Percentiles rank a stretch among this genome's conserved stretches.
Evolutionary conservation across 1,140 invertebrate genomes (phyloP).

Genomic region (Lycorma delicatula): DNA sequence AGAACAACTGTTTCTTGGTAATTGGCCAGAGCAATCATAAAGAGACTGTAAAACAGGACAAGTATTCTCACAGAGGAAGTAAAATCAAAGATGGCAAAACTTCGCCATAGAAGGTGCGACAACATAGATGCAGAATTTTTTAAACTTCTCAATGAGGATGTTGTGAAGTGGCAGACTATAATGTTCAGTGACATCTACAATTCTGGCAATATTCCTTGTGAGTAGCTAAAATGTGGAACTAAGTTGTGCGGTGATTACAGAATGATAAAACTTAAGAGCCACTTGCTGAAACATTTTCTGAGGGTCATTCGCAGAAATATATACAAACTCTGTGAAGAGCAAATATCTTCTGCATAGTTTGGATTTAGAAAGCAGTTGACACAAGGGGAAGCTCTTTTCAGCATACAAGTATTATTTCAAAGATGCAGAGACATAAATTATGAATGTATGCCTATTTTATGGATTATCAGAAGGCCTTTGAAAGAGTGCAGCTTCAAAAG

Average conservation of each 20-base stretch:
- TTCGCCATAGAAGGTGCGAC: background rate
- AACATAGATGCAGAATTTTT: conserved; percentile 8
- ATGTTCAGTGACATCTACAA: conserved; percentile 18
- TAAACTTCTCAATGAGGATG: conserved; percentile 14
- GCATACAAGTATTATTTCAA: conserved; percentile 22
- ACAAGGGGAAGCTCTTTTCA: conserved; percentile 27
- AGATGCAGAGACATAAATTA: conserved; percentile 21
- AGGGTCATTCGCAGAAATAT: background rate
- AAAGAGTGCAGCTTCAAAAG: conserved; percentile 20
- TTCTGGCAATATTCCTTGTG: conserved; percentile 15
- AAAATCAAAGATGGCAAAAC: conserved; percentile 16
- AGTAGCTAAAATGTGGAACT: conserved; percentile 16
- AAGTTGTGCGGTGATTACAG: background rate
- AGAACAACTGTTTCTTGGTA: too few relatives aligned
- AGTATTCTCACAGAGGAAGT: too few relatives aligned
- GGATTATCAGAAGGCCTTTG: conserved; percentile 25
- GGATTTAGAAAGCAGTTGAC: conserved; percentile 25
- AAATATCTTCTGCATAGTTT: conserved; percentile 21
- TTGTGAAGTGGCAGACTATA: conserved; percentile 1
- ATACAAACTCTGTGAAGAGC: conserved; percentile 1
- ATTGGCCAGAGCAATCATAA: too few relatives aligned
- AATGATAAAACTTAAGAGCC: too few relatives aligned
- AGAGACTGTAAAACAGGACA: too few relatives aligned
- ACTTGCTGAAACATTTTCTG: background rate
- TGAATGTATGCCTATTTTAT: conserved; percentile 24